A percentile compares a stretch with the other conserved stretches of the same genome.
phyloP scores from a whole-genome alignment of 2,797 vertebrate species.

The Aeoliscus strigatus region DNA sequence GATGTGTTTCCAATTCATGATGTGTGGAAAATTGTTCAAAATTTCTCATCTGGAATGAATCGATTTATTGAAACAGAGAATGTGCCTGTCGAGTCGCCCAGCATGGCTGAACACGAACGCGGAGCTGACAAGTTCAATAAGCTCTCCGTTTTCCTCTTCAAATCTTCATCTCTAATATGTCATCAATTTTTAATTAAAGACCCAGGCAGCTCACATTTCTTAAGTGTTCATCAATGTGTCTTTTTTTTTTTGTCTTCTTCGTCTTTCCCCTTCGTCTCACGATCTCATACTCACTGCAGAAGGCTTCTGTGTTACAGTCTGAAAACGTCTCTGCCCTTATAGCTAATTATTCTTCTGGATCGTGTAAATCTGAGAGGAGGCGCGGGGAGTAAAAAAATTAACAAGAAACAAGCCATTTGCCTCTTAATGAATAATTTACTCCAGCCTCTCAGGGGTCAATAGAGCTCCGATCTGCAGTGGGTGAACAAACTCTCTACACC shows the following conservation, averaged over 20 bases:
- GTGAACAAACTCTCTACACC: slow-evolving; percentile 31
- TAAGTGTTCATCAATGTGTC: slow-evolving; percentile 57
- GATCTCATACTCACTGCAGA: slow-evolving; percentile 71
- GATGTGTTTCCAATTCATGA: too few species aligned
- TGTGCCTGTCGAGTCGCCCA: slow-evolving; percentile 14
- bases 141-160: slow-evolving; percentile 58
- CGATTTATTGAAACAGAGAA: slow-evolving; percentile 20
- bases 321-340: slow-evolving; percentile 67
- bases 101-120: slow-evolving; percentile 22
- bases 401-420: slow-evolving; percentile 75
- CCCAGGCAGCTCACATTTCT: slow-evolving; percentile 59
- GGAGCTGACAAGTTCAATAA: slow-evolving; percentile 63
- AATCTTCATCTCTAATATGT: slow-evolving; percentile 74
- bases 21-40: too few species aligned
- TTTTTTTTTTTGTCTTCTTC: slow-evolving; percentile 18
- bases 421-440: slow-evolving; percentile 76
- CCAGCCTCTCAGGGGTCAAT: slow-evolving; percentile 57
- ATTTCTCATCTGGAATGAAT: slow-evolving; percentile 10
- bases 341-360: slow-evolving; percentile 74
- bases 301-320: slow-evolving; percentile 66
- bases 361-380: slow-evolving; percentile 44
- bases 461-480: slow-evolving; percentile 47
- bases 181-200: slow-evolving; percentile 80
- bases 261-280: slow-evolving; percentile 25
- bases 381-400: slow-evolving; percentile 58